Evolutionary conservation across 2,797 vertebrate species (phyloP), one percentile per base, ranked within the genome.

Genomic region (Poecilia velifera): DNA sequence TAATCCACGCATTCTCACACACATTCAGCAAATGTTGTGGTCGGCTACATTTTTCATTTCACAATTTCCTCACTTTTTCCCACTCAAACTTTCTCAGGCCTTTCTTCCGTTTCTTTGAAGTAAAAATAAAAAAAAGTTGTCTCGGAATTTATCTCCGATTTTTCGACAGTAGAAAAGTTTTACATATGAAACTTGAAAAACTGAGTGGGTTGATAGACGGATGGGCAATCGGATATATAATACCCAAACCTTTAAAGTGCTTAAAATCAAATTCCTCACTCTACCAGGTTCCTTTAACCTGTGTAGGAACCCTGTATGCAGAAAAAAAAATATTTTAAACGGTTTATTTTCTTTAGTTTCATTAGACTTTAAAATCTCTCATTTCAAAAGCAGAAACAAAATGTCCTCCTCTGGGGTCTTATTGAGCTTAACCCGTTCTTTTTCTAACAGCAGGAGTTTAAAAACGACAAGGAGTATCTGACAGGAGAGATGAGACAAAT

Each of bases 401-500:
- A 31, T 62, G 28, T 62, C 13, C 13, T 31, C 16, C 6, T 70
- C 2, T 70, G 39, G 22, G 41, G 22, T 28, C 6, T 46, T 71
- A 20, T 6, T 72, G 3, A 39, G 31, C 2, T 12, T 39, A 3
- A 36, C 28, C 12, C 0, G 0, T 55, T 34, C 0, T 55, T 80
- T 84, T 62, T 75, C 78, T 45, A 75, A 74, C 14, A 71, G 39
- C 91, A 99, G 98, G 98, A 99, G 75, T 98, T 98, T 90, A 95
- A 96, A 94, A 99, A 99, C 75, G 98, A 99, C 88, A 99, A 97
- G 90, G 98, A 97, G 90, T 99, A 98, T 77, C 95, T 99, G 90
- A 95, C 95, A 53, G 94, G 97, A 92, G 98, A 99, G 81, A 97
- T 97, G 72, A 97, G 97, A 92, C 96, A 97, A 88, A 94, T 97